phyloP scores from a whole-genome alignment of 2,797 vertebrate genomes.

The Coilia nasus region DNA sequence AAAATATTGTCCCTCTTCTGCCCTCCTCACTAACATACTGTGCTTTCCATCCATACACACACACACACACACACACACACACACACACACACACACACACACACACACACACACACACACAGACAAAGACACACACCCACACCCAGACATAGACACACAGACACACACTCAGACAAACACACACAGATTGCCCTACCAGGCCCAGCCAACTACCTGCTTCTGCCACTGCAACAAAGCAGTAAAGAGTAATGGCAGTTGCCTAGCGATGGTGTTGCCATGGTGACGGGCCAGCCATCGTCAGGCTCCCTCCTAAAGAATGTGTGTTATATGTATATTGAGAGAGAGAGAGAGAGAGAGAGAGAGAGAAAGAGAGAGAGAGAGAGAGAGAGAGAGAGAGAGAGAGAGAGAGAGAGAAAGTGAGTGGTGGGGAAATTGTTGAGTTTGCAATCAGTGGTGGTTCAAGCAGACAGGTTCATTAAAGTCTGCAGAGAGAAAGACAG shows the following conservation, averaged over 20 bases:
- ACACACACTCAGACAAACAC: not conserved
- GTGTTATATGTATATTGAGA: slow-evolving; percentile 80
- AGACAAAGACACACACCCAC: not conserved
- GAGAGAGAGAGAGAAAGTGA: slow-evolving; percentile 42
- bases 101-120: slow-evolving; percentile 3
- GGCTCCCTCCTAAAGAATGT: slow-evolving; percentile 81
- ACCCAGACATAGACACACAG: not conserved
- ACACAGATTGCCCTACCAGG: slow-evolving; percentile 34
- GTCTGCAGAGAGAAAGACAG: slow-evolving; percentile 52
- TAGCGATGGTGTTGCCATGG: slow-evolving; percentile 86
- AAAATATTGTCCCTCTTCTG: not conserved
- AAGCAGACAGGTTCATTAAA: slow-evolving; percentile 70
- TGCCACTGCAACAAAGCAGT: slow-evolving; percentile 69
- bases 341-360: slow-evolving; percentile 37
- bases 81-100: not conserved
- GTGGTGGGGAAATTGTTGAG: slow-evolving; percentile 48
- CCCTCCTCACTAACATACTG: not conserved
- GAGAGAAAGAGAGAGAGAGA: slow-evolving; percentile 44
- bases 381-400: slow-evolving; percentile 48
- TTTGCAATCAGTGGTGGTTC: slow-evolving; percentile 51
- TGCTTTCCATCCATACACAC: slow-evolving; percentile 7
- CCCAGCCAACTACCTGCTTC: slow-evolving; percentile 51
- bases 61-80: slow-evolving; percentile 17
- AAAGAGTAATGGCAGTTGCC: slow-evolving; percentile 79
- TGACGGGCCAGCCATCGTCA: slow-evolving; percentile 69